Base-by-base conservation (phyloP, 1,140 invertebrate genomes). In the Parapsyche elsis region DNA sequence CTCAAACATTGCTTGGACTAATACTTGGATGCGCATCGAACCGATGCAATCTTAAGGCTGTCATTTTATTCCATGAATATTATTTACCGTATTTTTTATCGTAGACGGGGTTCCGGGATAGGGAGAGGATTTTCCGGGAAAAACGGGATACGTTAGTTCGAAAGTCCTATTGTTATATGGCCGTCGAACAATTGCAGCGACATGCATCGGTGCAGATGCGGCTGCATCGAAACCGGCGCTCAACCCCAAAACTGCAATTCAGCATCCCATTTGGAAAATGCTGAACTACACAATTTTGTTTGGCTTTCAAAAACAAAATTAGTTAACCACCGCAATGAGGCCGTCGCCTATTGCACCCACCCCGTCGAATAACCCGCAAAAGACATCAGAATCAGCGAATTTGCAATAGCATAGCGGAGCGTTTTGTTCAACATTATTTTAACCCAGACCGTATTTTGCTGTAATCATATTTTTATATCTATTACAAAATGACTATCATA, bases 251-350 rank as follows among this genome's bases (percentile, higher is more conserved):
- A 19, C n/a, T 46, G 80, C 80, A 71, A 79, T 46, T 81, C 71
- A 74, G 76, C 80, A 53, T 45, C 70, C 46, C 19, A 26, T 71
- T 64, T 45, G 38, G 24, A 78, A 78, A 76, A 45, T 38, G 57
- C 76, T 78, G 53, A 81, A 64, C 59, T 30, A 26, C 26, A 77
- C 71, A 61, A 79, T 79, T 81, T 71, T 79, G 59, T 81, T 76
- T 73, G 64, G 71, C 77, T 75, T 71, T 70, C 71, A 78, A 81
- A 81, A 81, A 81, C 77, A 70, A 71, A 76, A 79, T 79, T 76
- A 79, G 44, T 46, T 46, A 45, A 53, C 71, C 46, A 21, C 71
- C 19, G 21, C 23, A 67, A 12, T 19, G 21, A 61, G 21, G 24
- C 2, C 64, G 21, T 21, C 64, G 21, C 21, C 30, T 38, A 38